These are phyloP conservation scores for Scaptomyza montana DNA, from an alignment of 1,140 invertebrate genomes.

Conservation along the genomic window DNA sequence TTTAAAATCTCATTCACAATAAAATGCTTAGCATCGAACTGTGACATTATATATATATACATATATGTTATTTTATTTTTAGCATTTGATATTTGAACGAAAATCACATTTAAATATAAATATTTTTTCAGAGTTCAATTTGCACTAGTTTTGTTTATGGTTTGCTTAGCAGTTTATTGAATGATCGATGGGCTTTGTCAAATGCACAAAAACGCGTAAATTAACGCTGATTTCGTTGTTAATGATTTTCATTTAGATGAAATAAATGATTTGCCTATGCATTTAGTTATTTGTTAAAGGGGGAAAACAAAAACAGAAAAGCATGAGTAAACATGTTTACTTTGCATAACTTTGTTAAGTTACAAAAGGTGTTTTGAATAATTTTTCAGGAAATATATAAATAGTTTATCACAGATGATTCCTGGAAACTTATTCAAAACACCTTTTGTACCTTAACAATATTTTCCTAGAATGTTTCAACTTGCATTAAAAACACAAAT, in stretches of 20 bases:
- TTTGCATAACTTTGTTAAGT: too few relatives aligned
- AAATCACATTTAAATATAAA: neutral
- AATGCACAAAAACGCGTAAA: slow-evolving; percentile 49
- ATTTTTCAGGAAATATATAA: too few relatives aligned
- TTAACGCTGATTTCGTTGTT: slow-evolving; percentile 41
- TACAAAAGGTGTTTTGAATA: too few relatives aligned
- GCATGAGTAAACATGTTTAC: too few relatives aligned
- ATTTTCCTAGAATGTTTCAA: neutral
- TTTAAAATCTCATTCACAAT: slow-evolving; percentile 52
- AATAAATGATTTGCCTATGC: slow-evolving; percentile 44
- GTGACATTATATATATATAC: too few relatives aligned
- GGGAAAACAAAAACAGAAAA: neutral
- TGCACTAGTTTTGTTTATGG: neutral
- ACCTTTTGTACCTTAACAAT: neutral
- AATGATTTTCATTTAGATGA: slow-evolving; percentile 39
- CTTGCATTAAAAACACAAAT: too few relatives aligned
- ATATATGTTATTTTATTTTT: slow-evolving; percentile 37
- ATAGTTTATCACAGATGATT: neutral
- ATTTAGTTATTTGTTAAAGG: slow-evolving; percentile 2
- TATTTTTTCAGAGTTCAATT: neutral
- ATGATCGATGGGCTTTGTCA: slow-evolving; percentile 10
- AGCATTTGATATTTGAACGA: slow-evolving; percentile 15
- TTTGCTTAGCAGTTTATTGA: slow-evolving; percentile 1
- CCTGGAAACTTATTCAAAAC: neutral
- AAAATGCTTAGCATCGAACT: slow-evolving; percentile 31